Evolutionary conservation across 1,140 invertebrate genomes (phyloP).

Genomic region (Mya arenaria): DNA sequence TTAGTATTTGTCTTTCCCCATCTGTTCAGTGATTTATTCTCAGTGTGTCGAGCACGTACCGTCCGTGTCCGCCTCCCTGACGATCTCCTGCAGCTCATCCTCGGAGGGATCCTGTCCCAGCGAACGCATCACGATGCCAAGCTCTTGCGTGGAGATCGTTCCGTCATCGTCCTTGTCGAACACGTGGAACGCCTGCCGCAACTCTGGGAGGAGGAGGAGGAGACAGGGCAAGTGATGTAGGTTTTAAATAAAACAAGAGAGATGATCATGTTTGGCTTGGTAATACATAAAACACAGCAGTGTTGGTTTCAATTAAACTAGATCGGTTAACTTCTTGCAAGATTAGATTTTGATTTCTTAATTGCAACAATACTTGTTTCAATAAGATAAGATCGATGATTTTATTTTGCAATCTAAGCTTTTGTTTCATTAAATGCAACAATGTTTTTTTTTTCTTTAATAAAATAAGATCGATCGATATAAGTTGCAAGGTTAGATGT

Average conservation of each 20-base stretch:
- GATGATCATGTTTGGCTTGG: neutral
- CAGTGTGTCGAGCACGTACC: slow-evolving; percentile 83
- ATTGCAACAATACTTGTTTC: no score
- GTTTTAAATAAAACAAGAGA: slow-evolving; percentile 40
- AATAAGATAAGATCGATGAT: no score
- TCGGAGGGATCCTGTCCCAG: slow-evolving; percentile 53
- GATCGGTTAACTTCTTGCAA: no score
- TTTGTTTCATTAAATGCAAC: no score
- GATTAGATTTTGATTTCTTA: no score
- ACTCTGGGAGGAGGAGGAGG: slow-evolving; percentile 37
- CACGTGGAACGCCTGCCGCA: slow-evolving; percentile 31
- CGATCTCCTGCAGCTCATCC: slow-evolving; percentile 83
- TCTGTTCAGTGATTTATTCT: neutral
- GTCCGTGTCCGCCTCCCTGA: slow-evolving; percentile 92
- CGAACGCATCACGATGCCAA: slow-evolving; percentile 3
- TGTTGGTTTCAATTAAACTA: no score
- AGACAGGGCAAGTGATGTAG: neutral
- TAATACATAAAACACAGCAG: no score
- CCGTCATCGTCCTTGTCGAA: slow-evolving; percentile 41
- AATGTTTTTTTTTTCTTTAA: no score
- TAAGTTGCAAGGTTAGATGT: no score
- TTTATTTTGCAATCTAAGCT: no score
- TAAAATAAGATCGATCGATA: no score
- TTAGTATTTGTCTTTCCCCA: neutral
- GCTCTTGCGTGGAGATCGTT: slow-evolving; percentile 17